Conservation (phyloP, 1,140 invertebrate species). For the Micrasema longulum region DNA sequence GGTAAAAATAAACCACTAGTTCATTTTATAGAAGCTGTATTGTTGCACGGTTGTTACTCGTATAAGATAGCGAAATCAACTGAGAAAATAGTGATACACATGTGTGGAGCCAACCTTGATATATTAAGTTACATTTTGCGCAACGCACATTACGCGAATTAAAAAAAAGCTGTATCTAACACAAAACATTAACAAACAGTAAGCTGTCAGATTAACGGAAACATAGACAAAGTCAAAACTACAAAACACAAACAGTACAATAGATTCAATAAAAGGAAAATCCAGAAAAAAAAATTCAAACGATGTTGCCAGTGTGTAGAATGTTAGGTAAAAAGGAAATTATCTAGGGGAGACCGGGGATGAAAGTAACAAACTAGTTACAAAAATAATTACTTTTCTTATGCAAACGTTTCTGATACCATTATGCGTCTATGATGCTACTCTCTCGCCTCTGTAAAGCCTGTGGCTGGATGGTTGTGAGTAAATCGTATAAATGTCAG, state of each 20-base stretch:
- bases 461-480: too few species aligned
- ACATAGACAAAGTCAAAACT: constrained; percentile 18
- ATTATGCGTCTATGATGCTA: too few species aligned
- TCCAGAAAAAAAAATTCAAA: too few species aligned
- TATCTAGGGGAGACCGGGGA: too few species aligned
- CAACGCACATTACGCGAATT: constrained; percentile 23
- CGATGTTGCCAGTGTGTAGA: too few species aligned
- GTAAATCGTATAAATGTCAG: too few species aligned
- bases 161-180: constrained; percentile 30
- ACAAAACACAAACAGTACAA: background rate
- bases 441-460: too few species aligned
- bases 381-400: too few species aligned
- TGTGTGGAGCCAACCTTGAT: constrained; percentile 24
- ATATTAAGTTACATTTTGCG: constrained; percentile 29
- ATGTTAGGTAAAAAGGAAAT: too few species aligned
- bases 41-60: background rate
- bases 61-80: constrained; percentile 11
- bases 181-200: constrained; percentile 39
- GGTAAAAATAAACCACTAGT: constrained; percentile 11
- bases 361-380: too few species aligned
- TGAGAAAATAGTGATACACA: constrained; percentile 8
- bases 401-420: too few species aligned
- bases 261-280: background rate
- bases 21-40: background rate
- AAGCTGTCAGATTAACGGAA: constrained; percentile 38